These are phyloP conservation scores for Mythimna lalbum DNA, from an alignment of 2,888 invertebrate species.

Conservation along the genomic window DNA sequence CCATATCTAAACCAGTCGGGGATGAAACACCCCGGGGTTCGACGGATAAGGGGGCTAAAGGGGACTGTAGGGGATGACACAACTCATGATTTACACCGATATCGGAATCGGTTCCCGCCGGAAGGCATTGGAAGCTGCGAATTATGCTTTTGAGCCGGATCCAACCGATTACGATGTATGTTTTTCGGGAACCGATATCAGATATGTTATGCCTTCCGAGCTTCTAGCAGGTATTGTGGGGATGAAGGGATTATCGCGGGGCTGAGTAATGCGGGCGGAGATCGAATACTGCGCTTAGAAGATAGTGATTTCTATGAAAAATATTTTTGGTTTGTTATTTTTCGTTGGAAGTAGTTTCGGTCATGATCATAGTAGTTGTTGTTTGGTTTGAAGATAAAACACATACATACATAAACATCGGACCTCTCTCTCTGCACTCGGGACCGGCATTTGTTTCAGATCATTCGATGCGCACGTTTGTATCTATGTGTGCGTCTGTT, in stretches of 20 bases:
- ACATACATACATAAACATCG: too few relatives aligned
- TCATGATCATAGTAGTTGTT: too few relatives aligned
- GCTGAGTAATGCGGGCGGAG: constrained; percentile 16
- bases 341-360: not conserved
- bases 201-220: constrained; percentile 48
- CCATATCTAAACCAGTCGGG: constrained; percentile 44
- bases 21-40: constrained; percentile 20
- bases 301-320: not conserved
- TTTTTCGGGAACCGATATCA: constrained; percentile 54
- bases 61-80: constrained; percentile 62
- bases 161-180: constrained; percentile 55
- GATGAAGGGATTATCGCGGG: constrained; percentile 40
- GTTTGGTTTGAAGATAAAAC: too few relatives aligned
- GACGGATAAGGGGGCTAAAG: constrained; percentile 46
- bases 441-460: not conserved
- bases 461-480: too few relatives aligned
- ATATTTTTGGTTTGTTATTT: not conserved
- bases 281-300: constrained; percentile 14
- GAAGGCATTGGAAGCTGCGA: constrained; percentile 66
- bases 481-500: not conserved
- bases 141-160: constrained; percentile 62
- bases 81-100: constrained; percentile 68
- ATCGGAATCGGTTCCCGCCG: constrained; percentile 63
- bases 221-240: constrained; percentile 47
- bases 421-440: not conserved